These are phyloP conservation scores for Galaxea fascicularis DNA, from an alignment of 92 coral and sea anemone species.

Conservation along the genomic window DNA sequence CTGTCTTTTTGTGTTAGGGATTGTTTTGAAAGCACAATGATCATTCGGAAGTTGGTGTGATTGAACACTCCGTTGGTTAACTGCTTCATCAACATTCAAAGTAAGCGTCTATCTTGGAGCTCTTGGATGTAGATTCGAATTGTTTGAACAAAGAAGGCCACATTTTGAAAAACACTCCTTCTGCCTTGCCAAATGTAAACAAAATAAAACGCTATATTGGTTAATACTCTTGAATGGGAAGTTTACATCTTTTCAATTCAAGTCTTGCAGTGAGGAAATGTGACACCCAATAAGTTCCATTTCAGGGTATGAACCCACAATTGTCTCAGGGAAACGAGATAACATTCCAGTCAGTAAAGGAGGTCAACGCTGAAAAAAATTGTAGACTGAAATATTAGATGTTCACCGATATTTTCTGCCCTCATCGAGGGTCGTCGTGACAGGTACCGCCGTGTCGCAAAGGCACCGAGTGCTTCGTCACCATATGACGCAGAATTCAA, in stretches of 20 bases:
- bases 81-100: background rate
- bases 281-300: background rate
- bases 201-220: background rate
- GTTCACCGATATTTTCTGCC: constrained; percentile 9
- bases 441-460: constrained; percentile 49
- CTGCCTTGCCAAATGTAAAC: background rate
- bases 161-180: background rate
- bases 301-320: too few species aligned
- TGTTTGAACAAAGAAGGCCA: background rate
- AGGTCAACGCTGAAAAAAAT: constrained; percentile 13
- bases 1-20: too few species aligned
- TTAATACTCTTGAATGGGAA: background rate
- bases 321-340: background rate
- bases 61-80: background rate
- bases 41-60: background rate
- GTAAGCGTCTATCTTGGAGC: background rate
- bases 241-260: background rate
- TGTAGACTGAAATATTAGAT: constrained; percentile 21
- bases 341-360: background rate
- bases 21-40: too few species aligned
- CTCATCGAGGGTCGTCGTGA: constrained; percentile 20
- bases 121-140: background rate
- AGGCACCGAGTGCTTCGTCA: constrained; percentile 20
- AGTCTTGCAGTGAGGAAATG: constrained; percentile 22
- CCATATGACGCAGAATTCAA: constrained; percentile 56